Evolutionary conservation across 2,888 invertebrate genomes (phyloP), one percentile per base, ranked within the genome.

Genomic region (Rhimphoctona megacephalus): DNA sequence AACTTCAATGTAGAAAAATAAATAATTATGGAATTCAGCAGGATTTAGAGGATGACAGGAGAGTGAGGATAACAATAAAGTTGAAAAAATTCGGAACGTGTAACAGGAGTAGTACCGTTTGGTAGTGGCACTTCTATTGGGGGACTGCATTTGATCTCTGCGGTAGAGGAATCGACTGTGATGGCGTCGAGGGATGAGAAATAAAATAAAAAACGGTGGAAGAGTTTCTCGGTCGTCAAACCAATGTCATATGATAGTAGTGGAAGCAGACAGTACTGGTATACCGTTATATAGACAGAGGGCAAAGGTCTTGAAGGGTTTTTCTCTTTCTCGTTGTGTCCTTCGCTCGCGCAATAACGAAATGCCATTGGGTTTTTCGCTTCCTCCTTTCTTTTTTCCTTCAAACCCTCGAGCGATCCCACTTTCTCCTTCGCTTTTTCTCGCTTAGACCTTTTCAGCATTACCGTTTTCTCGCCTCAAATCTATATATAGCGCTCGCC

Each of bases 351-450:
- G 92, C 92, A 93, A 92, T 93, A 93, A 93, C 91, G 92, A 91
- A 92, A 93, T 92, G 90, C 93, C 92, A 91, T 91, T 90, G 91
- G 92, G 89, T 90, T 90, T 90, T 86, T 81, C 78, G n/a, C 19
- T 30, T 43, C 43, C n/a, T 57, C 49, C 25, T 43, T 36, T 69
- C n/a, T 39, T 72, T 73, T 66, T 49, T 64, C 66, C 64, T 66
- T 17, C 52, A 52, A 81, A 19, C 39, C 64, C 54, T 73, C 77
- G 54, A 22, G 77, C 54, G 66, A 43, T 81, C 67, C 74, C 72
- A 85, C 85, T 83, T 74, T 66, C 80, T 82, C 57, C 57, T 81
- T 77, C 84, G 83, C 86, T 85, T 80, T 81, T 83, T 81, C 81
- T 78, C 83, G 73, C 81, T 69, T 86, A 87, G 88, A 84, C 86